Evolutionary conservation across 2,797 vertebrate genomes (phyloP).

Genomic region (Miichthys miiuy): DNA sequence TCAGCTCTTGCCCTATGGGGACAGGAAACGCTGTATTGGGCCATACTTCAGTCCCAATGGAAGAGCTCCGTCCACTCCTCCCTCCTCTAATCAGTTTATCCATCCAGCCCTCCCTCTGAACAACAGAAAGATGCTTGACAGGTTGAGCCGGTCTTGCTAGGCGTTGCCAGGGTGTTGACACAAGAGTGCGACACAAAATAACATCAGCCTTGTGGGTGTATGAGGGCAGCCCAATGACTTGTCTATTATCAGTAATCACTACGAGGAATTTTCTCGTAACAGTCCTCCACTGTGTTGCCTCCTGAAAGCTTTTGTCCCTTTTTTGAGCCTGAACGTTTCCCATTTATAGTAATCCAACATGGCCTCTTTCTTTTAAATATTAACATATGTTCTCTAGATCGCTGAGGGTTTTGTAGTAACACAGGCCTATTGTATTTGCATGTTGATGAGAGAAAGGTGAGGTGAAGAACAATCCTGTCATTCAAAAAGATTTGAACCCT

Average conservation of each 20-base stretch:
- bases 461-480: slow-evolving; percentile 53
- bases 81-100: slow-evolving; percentile 36
- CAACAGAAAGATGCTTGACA: slow-evolving; percentile 49
- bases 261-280: slow-evolving; percentile 34
- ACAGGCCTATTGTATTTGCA: slow-evolving; percentile 18
- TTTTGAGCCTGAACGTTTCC: not conserved
- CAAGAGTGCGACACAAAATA: slow-evolving; percentile 38
- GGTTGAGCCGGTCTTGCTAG: slow-evolving; percentile 73
- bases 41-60: not conserved
- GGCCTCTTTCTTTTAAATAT: not conserved
- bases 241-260: slow-evolving; percentile 12
- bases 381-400: not conserved
- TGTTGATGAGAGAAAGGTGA: slow-evolving; percentile 4
- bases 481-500: slow-evolving; percentile 53
- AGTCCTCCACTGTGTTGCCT: slow-evolving; percentile 34
- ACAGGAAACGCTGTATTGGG: slow-evolving; percentile 7
- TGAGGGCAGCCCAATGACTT: slow-evolving; percentile 16
- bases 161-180: slow-evolving; percentile 68
- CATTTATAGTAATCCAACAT: not conserved
- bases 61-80: not conserved
- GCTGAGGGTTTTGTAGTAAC: not conserved
- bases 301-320: not conserved
- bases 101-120: slow-evolving; percentile 9
- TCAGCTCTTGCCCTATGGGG: not conserved
- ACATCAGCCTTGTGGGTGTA: slow-evolving; percentile 40